These are phyloP conservation scores for Tenualosa ilisha DNA, from an alignment of 2,797 vertebrate species.

Conservation along the genomic window DNA sequence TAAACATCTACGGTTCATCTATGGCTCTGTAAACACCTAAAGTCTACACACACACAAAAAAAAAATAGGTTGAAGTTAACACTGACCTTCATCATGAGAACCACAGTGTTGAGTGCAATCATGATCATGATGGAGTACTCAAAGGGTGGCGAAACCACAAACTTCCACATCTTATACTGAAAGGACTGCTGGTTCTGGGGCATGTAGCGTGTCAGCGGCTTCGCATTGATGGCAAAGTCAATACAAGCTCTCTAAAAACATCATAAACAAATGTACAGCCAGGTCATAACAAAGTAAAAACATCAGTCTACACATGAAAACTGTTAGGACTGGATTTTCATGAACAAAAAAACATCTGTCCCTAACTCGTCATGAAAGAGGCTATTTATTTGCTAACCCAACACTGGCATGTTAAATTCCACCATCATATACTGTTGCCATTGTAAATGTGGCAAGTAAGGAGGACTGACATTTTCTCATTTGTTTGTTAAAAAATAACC, in stretches of 20 bases:
- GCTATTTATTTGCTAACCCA: neutral
- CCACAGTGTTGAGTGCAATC: conserved; percentile 96
- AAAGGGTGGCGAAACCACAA: conserved; percentile 94
- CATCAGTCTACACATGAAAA: neutral
- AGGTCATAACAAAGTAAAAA: conserved; percentile 7
- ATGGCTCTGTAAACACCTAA: neutral
- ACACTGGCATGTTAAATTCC: neutral
- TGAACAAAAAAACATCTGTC: neutral
- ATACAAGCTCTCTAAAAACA: conserved; percentile 90
- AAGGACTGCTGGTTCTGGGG: conserved; percentile 91
- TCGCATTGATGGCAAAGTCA: conserved; percentile 96
- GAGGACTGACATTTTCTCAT: neutral
- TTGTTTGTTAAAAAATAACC: neutral
- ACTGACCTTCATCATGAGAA: conserved; percentile 98
- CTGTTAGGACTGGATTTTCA: neutral
- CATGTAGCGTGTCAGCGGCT: conserved; percentile 95
- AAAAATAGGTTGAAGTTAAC: neutral
- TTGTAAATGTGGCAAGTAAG: neutral
- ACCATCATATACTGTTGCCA: neutral
- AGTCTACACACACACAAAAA: neutral
- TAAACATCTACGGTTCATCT: neutral
- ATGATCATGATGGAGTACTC: conserved; percentile 98
- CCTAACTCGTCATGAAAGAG: neutral
- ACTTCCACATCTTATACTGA: conserved; percentile 97
- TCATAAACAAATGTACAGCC: conserved; percentile 10